Percentiles rank a stretch among this genome's conserved stretches.
Evolutionary conservation across 1,140 invertebrate genomes (phyloP).

Genomic region (Nebria ingens): DNA sequence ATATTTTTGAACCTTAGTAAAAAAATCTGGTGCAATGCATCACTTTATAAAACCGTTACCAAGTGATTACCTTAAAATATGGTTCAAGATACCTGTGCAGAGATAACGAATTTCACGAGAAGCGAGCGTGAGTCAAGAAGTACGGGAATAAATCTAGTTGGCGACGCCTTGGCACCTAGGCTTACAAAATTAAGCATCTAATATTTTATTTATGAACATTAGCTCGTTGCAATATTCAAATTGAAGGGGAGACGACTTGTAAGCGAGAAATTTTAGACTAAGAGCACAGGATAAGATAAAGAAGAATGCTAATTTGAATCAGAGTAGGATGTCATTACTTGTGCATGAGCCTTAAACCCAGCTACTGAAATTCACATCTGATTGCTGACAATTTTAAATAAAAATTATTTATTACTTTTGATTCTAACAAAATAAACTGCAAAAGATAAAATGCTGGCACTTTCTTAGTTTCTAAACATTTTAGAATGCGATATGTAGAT

Average conservation of each 20-base stretch:
- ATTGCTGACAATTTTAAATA: no score
- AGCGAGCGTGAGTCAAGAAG: background rate
- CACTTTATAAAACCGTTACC: no score
- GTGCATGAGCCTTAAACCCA: no score
- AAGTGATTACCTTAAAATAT: background rate
- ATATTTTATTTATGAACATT: background rate
- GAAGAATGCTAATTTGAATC: background rate
- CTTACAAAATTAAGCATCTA: background rate
- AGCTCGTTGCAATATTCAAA: background rate
- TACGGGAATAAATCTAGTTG: background rate
- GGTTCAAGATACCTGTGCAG: background rate
- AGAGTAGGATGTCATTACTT: background rate
- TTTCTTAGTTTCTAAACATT: no score
- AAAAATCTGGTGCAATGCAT: no score
- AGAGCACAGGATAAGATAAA: background rate
- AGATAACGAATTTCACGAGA: background rate
- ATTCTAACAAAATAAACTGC: no score
- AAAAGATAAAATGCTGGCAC: no score
- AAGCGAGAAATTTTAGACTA: background rate
- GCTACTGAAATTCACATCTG: no score
- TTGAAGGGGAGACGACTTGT: background rate
- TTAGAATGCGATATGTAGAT: no score
- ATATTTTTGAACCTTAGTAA: no score
- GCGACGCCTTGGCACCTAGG: background rate
- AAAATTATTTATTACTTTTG: no score